Conservation (phyloP, 2,113 vertebrate species). For the Lampris megalopsis region DNA sequence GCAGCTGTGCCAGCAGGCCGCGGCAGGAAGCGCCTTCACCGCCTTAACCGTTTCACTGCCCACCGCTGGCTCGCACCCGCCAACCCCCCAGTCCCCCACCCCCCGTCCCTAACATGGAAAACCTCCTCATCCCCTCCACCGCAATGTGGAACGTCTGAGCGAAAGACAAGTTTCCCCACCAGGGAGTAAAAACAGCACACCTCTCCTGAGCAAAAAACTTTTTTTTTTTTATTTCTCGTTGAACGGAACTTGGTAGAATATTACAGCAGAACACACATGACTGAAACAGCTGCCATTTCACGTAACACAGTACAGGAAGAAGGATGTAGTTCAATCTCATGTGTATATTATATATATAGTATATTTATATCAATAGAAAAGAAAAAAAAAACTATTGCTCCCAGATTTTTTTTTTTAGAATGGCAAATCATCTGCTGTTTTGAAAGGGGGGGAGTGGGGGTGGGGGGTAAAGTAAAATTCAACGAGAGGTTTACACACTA, state of each 20-base stretch:
- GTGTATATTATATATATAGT: constrained; percentile 74
- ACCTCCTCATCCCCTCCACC: too few species aligned
- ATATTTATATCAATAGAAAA: constrained; percentile 77
- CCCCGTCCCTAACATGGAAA: too few species aligned
- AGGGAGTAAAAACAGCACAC: constrained; percentile 37
- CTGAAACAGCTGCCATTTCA: constrained; percentile 88
- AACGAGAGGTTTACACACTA: constrained; percentile 69
- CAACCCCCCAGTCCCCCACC: too few species aligned
- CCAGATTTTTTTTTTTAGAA: constrained; percentile 70
- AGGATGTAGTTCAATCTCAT: constrained; percentile 80
- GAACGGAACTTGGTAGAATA: constrained; percentile 82
- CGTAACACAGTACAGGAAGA: constrained; percentile 85
- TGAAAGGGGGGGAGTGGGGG: constrained; percentile 15
- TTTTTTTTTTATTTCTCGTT: constrained; percentile 79
- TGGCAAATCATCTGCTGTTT: constrained; percentile 78
- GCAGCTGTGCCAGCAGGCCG: too few species aligned
- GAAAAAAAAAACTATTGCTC: constrained; percentile 80
- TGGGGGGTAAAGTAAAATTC: constrained; percentile 62
- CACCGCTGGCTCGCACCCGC: too few species aligned
- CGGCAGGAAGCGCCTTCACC: too few species aligned
- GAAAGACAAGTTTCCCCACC: too few species aligned
- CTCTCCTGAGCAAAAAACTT: constrained; percentile 80
- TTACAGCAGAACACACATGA: constrained; percentile 87
- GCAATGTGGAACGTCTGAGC: too few species aligned
- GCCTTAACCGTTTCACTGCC: too few species aligned